Percentiles rank a stretch among this genome's conserved stretches.
Conservation (phyloP, 2,888 invertebrate genomes). For the Rugalucina vietnamica region DNA sequence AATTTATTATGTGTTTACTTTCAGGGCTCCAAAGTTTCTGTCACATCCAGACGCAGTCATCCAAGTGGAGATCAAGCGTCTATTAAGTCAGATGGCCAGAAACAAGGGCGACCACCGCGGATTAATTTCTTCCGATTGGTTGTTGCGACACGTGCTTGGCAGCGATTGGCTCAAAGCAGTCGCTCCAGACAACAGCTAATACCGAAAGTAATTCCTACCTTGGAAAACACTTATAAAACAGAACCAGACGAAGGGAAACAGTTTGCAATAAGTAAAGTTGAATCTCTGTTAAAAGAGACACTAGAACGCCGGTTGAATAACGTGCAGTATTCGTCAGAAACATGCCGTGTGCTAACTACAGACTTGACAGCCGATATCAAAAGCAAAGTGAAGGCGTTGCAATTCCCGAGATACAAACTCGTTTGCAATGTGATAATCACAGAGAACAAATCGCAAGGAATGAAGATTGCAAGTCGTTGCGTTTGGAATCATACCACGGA, state of each 20-base stretch:
- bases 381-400: conserved; percentile 70
- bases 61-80: conserved; percentile 48
- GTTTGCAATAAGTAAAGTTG: conserved; percentile 70
- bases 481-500: conserved; percentile 75
- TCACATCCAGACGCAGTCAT: conserved; percentile 37
- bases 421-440: conserved; percentile 76
- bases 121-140: conserved; percentile 74
- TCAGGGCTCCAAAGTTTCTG: conserved; percentile 48
- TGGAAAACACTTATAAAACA: conserved; percentile 77
- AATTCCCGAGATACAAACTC: conserved; percentile 76
- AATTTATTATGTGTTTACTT: too few species aligned
- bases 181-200: conserved; percentile 31
- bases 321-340: conserved; percentile 69
- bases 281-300: conserved; percentile 65
- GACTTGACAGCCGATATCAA: conserved; percentile 73
- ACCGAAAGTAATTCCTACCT: conserved; percentile 49
- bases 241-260: conserved; percentile 69
- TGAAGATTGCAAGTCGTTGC: conserved; percentile 75
- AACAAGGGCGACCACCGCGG: conserved; percentile 41
- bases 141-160: conserved; percentile 75
- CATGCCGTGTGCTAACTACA: conserved; percentile 68
- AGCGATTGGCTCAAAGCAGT: conserved; percentile 64
- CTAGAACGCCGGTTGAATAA: conserved; percentile 66
- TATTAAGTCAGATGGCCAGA: conserved; percentile 51
- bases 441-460: conserved; percentile 76